Conservation (phyloP, 2,113 vertebrate genomes). For the Stigmatopora argus region DNA sequence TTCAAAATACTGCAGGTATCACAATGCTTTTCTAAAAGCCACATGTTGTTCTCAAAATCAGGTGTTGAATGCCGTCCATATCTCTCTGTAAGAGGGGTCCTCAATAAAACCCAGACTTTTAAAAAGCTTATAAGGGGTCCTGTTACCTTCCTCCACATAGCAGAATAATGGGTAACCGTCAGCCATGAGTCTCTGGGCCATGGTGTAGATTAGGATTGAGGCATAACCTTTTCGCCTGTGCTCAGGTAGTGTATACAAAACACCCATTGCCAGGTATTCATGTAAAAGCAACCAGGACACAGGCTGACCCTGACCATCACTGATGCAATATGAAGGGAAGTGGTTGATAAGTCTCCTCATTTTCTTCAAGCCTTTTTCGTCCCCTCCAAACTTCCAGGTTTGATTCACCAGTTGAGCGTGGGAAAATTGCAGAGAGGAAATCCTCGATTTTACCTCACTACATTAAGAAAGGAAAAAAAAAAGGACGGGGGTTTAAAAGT, state of each 20-base stretch:
- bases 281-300: slow-evolving; percentile 6
- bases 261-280: slow-evolving; percentile 1
- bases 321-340: slow-evolving; percentile 11
- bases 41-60: background rate
- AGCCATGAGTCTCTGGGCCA: slow-evolving; percentile 3
- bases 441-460: slow-evolving; percentile 30
- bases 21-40: background rate
- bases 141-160: slow-evolving; percentile 1
- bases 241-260: slow-evolving; percentile 8
- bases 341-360: background rate
- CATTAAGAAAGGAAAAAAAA: background rate
- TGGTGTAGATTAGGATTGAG: background rate
- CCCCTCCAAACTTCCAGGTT: slow-evolving; percentile 15
- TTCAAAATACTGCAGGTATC: background rate
- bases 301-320: background rate
- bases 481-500: background rate
- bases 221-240: slow-evolving; percentile 8
- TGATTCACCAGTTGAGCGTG: slow-evolving; percentile 26
- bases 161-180: slow-evolving; percentile 7
- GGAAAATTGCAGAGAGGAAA: slow-evolving; percentile 39
- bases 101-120: slow-evolving; percentile 6
- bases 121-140: background rate
- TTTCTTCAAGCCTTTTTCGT: background rate
- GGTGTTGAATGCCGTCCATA: background rate
- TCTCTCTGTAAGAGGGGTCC: slow-evolving; percentile 4